Percentiles rank a stretch among this genome's conserved stretches.
Conservation (phyloP, 2,797 vertebrate species). For the Thamnophis elegans region DNA sequence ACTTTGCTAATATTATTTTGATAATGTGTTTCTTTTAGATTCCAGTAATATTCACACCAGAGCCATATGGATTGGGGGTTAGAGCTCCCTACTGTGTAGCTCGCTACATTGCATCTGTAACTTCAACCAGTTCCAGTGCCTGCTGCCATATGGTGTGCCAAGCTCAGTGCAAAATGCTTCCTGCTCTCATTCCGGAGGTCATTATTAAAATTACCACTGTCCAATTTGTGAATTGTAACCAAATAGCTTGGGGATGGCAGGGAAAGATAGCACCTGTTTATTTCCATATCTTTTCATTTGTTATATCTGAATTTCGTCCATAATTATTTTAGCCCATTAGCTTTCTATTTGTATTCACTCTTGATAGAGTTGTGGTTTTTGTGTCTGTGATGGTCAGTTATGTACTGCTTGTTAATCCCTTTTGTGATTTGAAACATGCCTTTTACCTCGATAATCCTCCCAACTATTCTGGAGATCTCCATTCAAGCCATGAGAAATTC, state of each 20-base stretch:
- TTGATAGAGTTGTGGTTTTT: background rate
- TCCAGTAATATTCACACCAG: background rate
- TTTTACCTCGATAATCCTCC: background rate
- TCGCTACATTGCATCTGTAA: background rate
- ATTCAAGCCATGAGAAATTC: background rate
- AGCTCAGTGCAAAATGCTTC: background rate
- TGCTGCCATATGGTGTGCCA: background rate
- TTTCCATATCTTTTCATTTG: background rate
- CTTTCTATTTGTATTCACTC: background rate
- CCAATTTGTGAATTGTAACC: slow-evolving; percentile 6
- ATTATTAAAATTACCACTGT: slow-evolving; percentile 20
- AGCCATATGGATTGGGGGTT: slow-evolving; percentile 1
- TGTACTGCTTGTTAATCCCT: background rate
- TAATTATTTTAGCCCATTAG: background rate
- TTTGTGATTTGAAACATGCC: background rate
- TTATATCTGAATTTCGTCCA: background rate
- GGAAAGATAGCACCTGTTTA: background rate
- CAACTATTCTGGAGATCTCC: background rate
- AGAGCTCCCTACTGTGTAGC: slow-evolving; percentile 15
- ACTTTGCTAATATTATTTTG: slow-evolving; percentile 18
- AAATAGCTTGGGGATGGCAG: background rate
- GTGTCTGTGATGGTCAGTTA: background rate
- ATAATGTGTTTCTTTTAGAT: slow-evolving; percentile 30
- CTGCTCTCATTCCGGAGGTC: background rate
- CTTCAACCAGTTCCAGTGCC: slow-evolving; percentile 15